These are phyloP conservation scores for Hydrozoanthus tunicans DNA, from an alignment of 64 coral and sea anemone species.

Conservation along the genomic window DNA sequence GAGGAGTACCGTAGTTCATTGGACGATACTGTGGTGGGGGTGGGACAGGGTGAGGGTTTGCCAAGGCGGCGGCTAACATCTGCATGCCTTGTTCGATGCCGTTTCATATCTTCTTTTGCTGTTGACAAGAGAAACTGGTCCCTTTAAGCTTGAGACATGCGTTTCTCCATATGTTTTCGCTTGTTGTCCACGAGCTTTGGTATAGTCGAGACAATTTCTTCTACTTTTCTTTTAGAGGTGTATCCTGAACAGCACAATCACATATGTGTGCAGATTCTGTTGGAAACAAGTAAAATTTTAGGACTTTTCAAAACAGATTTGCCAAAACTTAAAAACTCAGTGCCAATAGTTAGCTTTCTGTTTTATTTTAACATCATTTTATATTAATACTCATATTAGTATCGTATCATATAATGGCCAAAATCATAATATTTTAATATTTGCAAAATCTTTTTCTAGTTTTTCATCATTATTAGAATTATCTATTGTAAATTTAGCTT, in stretches of 20 bases:
- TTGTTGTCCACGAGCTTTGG: constrained; percentile 12
- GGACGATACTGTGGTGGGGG: constrained; percentile 9
- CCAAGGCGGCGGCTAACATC: constrained; percentile 37
- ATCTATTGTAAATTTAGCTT: constrained; percentile 8
- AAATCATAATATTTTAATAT: neutral
- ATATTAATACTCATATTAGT: no score
- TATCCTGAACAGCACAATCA: neutral
- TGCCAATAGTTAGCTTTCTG: no score
- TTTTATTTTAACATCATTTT: no score
- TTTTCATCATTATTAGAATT: constrained; percentile 5
- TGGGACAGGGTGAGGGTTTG: constrained; percentile 23
- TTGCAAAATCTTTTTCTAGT: neutral
- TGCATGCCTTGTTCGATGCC: constrained; percentile 46
- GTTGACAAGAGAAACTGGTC: constrained; percentile 13
- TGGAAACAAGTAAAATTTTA: neutral
- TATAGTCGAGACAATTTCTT: neutral
- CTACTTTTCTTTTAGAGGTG: neutral
- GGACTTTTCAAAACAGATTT: no score
- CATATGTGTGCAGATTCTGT: neutral
- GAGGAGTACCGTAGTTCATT: neutral
- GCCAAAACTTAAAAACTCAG: no score
- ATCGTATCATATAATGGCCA: neutral
- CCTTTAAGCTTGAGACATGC: constrained; percentile 17
- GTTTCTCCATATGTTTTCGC: constrained; percentile 7
- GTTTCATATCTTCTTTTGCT: constrained; percentile 32